Evolutionary conservation across 2,113 vertebrate genomes (phyloP), one percentile per base, ranked within the genome.

Genomic region (Sphaerodactylus townsendi): DNA sequence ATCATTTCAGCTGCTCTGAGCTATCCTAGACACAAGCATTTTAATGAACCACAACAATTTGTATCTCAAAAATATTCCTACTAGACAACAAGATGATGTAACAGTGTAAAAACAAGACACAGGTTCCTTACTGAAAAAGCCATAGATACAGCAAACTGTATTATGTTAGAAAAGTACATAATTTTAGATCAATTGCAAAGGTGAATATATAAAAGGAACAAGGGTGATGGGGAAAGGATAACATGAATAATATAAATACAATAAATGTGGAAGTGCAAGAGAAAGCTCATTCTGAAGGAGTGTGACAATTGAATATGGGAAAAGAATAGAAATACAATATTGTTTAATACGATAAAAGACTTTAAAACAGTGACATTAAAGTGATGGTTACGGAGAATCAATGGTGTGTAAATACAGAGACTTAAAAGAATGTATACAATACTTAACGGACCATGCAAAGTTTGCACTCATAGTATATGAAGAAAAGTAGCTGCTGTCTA

Each of bases 41-140:
- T 75, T 23, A 91, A 85, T 37, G 48, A 83, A 87, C 50, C 10
- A 83, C 53, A 87, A 85, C 71, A 83, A 53, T 33, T 19, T 90
- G 87, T 85, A 41, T 64, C n/a, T 39, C 80, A 72, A 70, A 83
- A 91, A 35, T 0, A 62, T 65, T 77, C 76, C 80, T 62, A 37
- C 44, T 11, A 41, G 13, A 37, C 48, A 48, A 35, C 56, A 77
- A 79, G 1, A 62, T 5, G 64, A 5, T n/a, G 68, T 17, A 11
- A 76, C 50, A 82, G 13, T 4, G 30, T 30, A 82, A 81, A 0
- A 0, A 30, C 21, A 41, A 80, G 41, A 25, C 41, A 73, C 10
- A 25, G 35, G 68, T 17, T 70, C 39, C 35, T 39, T 70, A 44
- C 44, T 3, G 25, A 15, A 2, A 73, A 73, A 15, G n/a, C 25